A percentile compares a stretch with the other conserved stretches of the same genome.
Evolutionary conservation across 2,888 invertebrate genomes (phyloP).

Genomic region (Lamellibrachia columna): DNA sequence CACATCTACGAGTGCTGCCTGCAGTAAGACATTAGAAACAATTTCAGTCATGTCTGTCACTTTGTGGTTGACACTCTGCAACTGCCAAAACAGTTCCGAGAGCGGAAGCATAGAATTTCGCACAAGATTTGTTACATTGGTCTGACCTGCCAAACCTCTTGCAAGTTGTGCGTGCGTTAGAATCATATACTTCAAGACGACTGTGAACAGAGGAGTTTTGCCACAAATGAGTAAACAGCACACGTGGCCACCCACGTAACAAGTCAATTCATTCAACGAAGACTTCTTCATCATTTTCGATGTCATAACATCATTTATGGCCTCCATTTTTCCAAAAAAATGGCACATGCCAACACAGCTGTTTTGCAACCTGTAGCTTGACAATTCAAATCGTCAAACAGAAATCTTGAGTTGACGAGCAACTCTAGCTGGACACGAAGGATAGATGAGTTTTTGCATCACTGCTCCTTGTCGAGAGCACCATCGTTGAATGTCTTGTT

Average conservation of each 20-base stretch:
- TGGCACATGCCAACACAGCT: neutral
- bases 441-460: neutral
- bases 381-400: neutral
- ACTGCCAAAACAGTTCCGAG: neutral
- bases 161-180: constrained; percentile 1
- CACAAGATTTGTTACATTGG: neutral
- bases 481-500: neutral
- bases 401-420: neutral
- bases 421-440: neutral
- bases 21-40: neutral
- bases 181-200: neutral
- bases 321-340: neutral
- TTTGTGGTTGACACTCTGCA: neutral
- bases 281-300: neutral
- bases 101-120: neutral
- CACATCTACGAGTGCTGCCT: neutral
- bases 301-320: neutral
- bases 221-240: neutral
- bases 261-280: neutral
- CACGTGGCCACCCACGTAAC: neutral
- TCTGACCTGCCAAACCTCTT: neutral
- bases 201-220: neutral
- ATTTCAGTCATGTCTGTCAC: neutral
- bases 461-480: neutral
- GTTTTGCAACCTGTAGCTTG: neutral